Evolutionary conservation across 2,113 vertebrate genomes (phyloP).

Genomic region (Podarcis raffonei): DNA sequence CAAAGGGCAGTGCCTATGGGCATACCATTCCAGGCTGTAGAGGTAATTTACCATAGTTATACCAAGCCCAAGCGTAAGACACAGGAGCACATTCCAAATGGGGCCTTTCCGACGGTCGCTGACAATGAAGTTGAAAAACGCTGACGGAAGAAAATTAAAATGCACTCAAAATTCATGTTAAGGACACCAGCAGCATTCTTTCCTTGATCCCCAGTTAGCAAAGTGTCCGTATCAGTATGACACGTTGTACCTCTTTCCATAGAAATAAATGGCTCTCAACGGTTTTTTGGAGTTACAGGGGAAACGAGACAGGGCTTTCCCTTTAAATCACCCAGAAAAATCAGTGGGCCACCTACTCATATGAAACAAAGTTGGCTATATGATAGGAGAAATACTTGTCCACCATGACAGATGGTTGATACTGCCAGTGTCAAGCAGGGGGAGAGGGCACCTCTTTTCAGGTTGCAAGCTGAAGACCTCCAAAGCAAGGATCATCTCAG

Average conservation of each 20-base stretch:
- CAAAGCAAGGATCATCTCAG: neutral
- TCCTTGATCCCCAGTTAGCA: neutral
- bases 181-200: neutral
- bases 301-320: neutral
- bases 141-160: constrained; percentile 63
- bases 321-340: neutral
- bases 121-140: constrained; percentile 94
- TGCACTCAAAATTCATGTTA: rapidly evolving
- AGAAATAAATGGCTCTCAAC: neutral
- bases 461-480: neutral
- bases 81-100: constrained; percentile 96
- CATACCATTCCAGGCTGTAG: constrained; percentile 97
- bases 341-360: too few species aligned
- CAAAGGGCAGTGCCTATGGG: constrained; percentile 87
- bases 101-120: constrained; percentile 91
- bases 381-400: neutral
- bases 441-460: neutral
- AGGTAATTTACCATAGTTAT: constrained; percentile 82
- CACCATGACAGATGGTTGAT: neutral
- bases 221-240: neutral
- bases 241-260: neutral
- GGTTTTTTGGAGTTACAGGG: neutral
- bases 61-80: constrained; percentile 92
- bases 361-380: neutral
- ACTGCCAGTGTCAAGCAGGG: neutral